These are phyloP conservation scores for Sericinus montela DNA, from an alignment of 2,888 invertebrate species.

Conservation along the genomic window DNA sequence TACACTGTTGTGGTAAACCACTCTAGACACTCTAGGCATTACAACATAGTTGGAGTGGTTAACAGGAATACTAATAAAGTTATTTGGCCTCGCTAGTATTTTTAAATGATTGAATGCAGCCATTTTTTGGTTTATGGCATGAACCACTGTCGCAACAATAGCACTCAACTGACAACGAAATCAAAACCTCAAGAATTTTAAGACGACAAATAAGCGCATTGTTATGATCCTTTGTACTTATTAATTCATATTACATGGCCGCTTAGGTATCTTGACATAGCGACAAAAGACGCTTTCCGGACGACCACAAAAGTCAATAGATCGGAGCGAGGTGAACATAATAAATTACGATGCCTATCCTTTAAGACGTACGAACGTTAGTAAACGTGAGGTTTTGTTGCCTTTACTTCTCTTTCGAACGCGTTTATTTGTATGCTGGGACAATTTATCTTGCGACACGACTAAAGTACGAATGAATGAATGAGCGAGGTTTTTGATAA, in stretches of 20 bases:
- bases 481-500: conserved; percentile 63
- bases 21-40: too few species aligned
- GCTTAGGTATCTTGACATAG: conserved; percentile 65
- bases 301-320: conserved; percentile 72
- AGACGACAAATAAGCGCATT: conserved; percentile 70
- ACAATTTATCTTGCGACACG: conserved; percentile 73
- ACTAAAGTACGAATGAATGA: conserved; percentile 70
- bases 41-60: too few species aligned
- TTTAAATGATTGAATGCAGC: too few species aligned
- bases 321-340: conserved; percentile 68
- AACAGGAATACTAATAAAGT: too few species aligned
- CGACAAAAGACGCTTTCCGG: conserved; percentile 65
- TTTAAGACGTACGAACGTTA: conserved; percentile 52
- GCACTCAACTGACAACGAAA: conserved; percentile 49
- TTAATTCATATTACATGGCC: conserved; percentile 79
- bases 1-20: too few species aligned
- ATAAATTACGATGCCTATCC: conserved; percentile 70
- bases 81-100: too few species aligned
- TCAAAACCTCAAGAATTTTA: conserved; percentile 45
- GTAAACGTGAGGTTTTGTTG: conserved; percentile 50
- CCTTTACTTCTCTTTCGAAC: conserved; percentile 50
- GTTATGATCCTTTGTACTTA: conserved; percentile 74
- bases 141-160: conserved; percentile 55
- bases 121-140: too few species aligned
- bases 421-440: conserved; percentile 67